These are phyloP conservation scores for Dryocosmus kuriphilus DNA, from an alignment of 2,888 invertebrate species.

Conservation along the genomic window DNA sequence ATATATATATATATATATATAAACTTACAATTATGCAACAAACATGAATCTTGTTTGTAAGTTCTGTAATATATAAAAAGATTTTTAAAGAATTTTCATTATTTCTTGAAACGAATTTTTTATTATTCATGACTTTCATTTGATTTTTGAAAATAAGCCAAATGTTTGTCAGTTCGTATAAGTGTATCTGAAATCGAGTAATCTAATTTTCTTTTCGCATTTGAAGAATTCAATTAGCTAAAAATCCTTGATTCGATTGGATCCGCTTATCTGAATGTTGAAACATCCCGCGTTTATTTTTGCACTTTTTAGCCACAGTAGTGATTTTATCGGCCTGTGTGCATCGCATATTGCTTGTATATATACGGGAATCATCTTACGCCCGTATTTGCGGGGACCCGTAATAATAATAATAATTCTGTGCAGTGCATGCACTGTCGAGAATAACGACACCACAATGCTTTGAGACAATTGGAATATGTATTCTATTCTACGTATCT, in stretches of 20 bases:
- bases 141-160: too few relatives aligned
- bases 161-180: neutral
- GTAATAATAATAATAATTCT: conserved; percentile 35
- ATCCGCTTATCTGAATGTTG: conserved; percentile 1
- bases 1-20: too few relatives aligned
- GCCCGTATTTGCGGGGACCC: conserved; percentile 12
- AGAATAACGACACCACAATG: conserved; percentile 25
- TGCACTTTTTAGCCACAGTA: neutral
- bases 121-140: too few relatives aligned
- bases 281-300: neutral
- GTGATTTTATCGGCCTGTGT: neutral
- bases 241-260: neutral
- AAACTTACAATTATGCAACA: too few relatives aligned
- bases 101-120: too few relatives aligned
- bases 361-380: too few relatives aligned
- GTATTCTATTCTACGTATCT: neutral
- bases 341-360: too few relatives aligned
- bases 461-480: conserved; percentile 23
- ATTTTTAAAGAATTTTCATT: too few relatives aligned
- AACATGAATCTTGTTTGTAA: too few relatives aligned
- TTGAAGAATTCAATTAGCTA: conserved; percentile 1
- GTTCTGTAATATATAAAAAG: too few relatives aligned
- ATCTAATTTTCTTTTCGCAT: conserved; percentile 9
- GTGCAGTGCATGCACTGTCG: neutral
- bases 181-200: neutral